A percentile compares a stretch with the other conserved stretches of the same genome.
These are phyloP conservation scores for Melanotaenia trifasciata DNA, from an alignment of 2,797 vertebrate species.

Conservation along the genomic window DNA sequence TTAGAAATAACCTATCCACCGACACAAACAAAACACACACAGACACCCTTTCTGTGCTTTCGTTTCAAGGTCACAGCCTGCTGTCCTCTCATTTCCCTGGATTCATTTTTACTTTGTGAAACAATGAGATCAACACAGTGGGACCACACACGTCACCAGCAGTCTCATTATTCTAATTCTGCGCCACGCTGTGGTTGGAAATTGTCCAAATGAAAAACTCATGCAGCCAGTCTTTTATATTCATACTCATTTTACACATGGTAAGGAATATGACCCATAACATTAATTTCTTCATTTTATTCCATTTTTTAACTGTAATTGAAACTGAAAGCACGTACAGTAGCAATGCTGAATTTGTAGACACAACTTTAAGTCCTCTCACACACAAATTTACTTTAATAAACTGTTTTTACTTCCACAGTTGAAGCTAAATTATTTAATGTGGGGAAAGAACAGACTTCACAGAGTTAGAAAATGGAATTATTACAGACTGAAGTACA, in stretches of 20 bases:
- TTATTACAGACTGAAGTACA: background rate
- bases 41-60: conserved; percentile 4
- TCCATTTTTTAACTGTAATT: conserved; percentile 13
- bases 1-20: conserved; percentile 18
- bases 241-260: conserved; percentile 18
- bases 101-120: conserved; percentile 52
- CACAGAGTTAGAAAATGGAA: conserved; percentile 5
- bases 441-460: conserved; percentile 3
- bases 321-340: conserved; percentile 28
- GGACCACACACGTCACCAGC: conserved; percentile 32
- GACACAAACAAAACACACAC: conserved; percentile 22
- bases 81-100: conserved; percentile 44
- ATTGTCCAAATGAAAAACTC: conserved; percentile 55
- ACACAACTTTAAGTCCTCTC: background rate
- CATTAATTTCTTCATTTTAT: conserved; percentile 6
- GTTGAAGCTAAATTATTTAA: background rate
- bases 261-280: conserved; percentile 6
- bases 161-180: conserved; percentile 65
- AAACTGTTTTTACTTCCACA: background rate
- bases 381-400: background rate
- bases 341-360: conserved; percentile 5
- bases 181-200: conserved; percentile 56
- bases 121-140: conserved; percentile 68
- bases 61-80: conserved; percentile 63
- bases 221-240: conserved; percentile 24